Evolutionary conservation across 2,888 invertebrate species (phyloP).

Genomic region (Tipula vernalis): DNA sequence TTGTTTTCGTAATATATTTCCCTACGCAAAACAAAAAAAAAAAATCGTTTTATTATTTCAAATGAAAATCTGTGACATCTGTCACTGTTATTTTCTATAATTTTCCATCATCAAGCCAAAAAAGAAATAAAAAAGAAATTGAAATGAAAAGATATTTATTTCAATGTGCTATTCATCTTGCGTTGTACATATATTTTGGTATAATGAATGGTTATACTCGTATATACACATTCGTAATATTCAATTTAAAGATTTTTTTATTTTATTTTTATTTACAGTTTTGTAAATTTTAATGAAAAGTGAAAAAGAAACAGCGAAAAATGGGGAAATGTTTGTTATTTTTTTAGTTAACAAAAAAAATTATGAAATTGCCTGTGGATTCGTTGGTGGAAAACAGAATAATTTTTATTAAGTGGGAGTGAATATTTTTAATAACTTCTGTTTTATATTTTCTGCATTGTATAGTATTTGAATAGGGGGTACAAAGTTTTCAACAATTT

Average conservation of each 20-base stretch:
- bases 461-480: background rate
- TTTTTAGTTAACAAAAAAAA: background rate
- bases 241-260: background rate
- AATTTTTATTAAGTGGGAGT: background rate
- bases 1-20: background rate
- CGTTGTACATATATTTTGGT: background rate
- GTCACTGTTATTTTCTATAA: background rate
- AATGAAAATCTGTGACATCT: constrained; percentile 4
- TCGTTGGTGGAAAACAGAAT: background rate
- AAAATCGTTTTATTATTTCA: background rate
- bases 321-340: background rate
- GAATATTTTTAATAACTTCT: background rate
- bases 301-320: background rate
- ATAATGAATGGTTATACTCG: background rate
- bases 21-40: background rate
- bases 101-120: background rate
- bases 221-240: background rate
- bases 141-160: background rate
- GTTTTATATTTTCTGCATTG: background rate
- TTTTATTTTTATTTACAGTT: background rate
- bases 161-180: background rate
- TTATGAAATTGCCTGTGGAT: background rate
- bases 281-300: background rate
- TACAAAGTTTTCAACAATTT: background rate
- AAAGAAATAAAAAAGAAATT: background rate